These are phyloP conservation scores for Forficula auricularia DNA, from an alignment of 1,140 invertebrate genomes.

Conservation along the genomic window DNA sequence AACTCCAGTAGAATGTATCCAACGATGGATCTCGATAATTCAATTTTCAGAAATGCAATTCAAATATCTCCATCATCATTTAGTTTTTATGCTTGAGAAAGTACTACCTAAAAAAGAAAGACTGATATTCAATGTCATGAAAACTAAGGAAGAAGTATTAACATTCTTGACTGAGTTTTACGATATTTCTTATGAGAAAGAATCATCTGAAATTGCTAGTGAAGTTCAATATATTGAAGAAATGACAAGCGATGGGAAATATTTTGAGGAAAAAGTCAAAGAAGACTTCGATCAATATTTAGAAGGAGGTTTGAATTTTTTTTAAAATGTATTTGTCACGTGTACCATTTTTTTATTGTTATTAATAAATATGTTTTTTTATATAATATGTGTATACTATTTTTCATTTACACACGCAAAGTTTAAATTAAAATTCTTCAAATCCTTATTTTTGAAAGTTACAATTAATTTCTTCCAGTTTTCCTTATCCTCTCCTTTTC, in stretches of 20 bases:
- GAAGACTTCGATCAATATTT: slow-evolving; percentile 3
- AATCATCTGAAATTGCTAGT: slow-evolving; percentile 19
- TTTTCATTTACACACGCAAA: too few relatives aligned
- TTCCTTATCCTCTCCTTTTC: too few relatives aligned
- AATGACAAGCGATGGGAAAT: slow-evolving; percentile 15
- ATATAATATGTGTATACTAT: too few relatives aligned
- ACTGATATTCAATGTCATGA: slow-evolving; percentile 59
- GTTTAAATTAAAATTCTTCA: too few relatives aligned
- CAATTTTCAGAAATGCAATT: slow-evolving; percentile 41
- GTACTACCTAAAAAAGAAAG: slow-evolving; percentile 49
- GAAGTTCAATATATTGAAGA: slow-evolving; percentile 6
- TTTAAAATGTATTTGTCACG: too few relatives aligned
- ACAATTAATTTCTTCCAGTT: too few relatives aligned
- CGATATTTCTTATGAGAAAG: slow-evolving; percentile 17
- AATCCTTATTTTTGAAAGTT: too few relatives aligned
- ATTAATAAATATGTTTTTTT: too few relatives aligned
- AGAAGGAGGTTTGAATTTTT: too few relatives aligned
- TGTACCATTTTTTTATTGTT: too few relatives aligned
- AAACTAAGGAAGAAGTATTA: slow-evolving; percentile 46
- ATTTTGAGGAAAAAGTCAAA: slow-evolving; percentile 15
- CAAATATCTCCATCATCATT: slow-evolving; percentile 77
- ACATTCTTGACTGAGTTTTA: slow-evolving; percentile 46
- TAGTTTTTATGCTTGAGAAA: slow-evolving; percentile 84
- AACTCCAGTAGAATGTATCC: slow-evolving; percentile 61
- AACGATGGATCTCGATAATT: slow-evolving; percentile 70